Evolutionary conservation across 1,140 invertebrate species (phyloP), one percentile per base, ranked within the genome.

Genomic region (Drosophila serrata): DNA sequence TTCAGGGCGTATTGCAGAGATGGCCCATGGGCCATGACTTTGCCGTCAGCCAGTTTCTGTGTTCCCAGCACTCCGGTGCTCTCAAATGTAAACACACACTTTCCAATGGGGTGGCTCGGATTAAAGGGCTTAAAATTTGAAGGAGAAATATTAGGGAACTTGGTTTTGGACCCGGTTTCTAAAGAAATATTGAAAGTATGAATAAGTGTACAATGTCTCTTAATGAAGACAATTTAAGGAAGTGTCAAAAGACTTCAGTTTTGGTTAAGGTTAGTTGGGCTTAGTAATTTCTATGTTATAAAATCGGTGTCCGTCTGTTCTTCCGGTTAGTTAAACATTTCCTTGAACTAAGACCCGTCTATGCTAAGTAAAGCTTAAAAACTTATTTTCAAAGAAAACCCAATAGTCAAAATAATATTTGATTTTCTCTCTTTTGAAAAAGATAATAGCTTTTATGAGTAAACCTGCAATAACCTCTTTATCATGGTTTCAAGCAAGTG

Each of bases 1-100:
- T 31, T 49, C 86, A 90, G 74, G 73, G 27, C 46, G 51, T 72
- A 48, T 57, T 15, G 67, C 40, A 17, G 37, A 58, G 65, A 70
- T 33, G 35, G 15, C 35, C 45, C 17, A 46, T 43, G 29, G 37
- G 61, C 33, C 22, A 53, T 51, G 33, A 45, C 37, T 37, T 39
- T 40, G n/a, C 22, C 48, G 7, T 13, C 53, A 51, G 42, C 24
- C 31, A 17, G 31, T 90, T 88, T 88, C 85, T 88, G 84, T 59
- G 64, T 61, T 58, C 85, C 85, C 74, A 84, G 86, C 70, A 85
- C 29, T 61, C n/a, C 24, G 33, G 31, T 73, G 40, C 60, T 70
- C 12, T 45, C 48, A 60, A 90, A 90, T 90, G 85, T 90, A 90
- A 90, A 90, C 85, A 88, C 85, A 88, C 62, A 13, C 27, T 27